These are phyloP conservation scores for Enteromius mattozi DNA, from an alignment of 2,797 vertebrate species.

Conservation along the genomic window DNA sequence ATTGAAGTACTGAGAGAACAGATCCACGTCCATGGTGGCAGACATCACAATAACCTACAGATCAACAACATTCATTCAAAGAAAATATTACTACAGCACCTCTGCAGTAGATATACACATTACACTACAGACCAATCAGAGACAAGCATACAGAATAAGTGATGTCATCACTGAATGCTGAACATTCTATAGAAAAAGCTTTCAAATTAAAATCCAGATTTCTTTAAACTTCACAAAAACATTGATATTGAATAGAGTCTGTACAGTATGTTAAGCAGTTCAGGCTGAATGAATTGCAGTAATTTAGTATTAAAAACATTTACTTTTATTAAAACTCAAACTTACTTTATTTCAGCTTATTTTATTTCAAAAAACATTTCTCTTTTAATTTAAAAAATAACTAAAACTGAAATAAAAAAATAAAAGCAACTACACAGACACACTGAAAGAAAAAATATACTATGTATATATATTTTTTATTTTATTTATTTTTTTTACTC, in stretches of 20 bases:
- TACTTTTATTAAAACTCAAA: no score
- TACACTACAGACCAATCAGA: no score
- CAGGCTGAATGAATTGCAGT: neutral
- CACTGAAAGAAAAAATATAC: neutral
- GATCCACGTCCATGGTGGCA: slow-evolving; percentile 97
- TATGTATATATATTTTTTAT: no score
- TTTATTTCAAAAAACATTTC: neutral
- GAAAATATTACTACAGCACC: neutral
- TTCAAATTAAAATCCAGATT: neutral
- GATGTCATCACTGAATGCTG: neutral
- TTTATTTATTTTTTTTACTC: no score
- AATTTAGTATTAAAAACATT: neutral
- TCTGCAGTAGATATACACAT: neutral
- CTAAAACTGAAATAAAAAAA: neutral
- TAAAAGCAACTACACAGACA: neutral
- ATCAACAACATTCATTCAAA: neutral
- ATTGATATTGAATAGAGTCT: neutral
- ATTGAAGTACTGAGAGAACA: slow-evolving; percentile 94
- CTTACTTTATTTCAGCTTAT: neutral
- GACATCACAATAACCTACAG: slow-evolving; percentile 93
- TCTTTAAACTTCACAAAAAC: neutral
- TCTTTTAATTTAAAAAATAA: neutral
- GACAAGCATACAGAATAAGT: no score
- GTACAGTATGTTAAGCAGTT: neutral
- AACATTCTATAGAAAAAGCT: neutral